Percentiles rank a stretch among this genome's conserved stretches.
Conservation (phyloP, 2,113 vertebrate genomes). For the Zingel zingel region DNA sequence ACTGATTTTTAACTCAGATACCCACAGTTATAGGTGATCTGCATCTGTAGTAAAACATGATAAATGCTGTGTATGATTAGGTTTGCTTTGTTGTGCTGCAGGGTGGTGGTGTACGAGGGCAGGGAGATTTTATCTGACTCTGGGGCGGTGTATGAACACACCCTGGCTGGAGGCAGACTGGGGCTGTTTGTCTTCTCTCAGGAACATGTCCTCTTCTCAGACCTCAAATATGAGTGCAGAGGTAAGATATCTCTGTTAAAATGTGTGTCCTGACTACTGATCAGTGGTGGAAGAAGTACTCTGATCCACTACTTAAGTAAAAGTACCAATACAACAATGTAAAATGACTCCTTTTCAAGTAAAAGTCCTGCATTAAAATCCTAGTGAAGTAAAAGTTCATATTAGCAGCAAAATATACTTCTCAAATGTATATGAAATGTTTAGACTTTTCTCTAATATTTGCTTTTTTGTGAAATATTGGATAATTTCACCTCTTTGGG, state of each 20-base stretch:
- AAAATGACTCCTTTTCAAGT: not conserved
- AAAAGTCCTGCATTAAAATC: not conserved
- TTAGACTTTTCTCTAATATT: not conserved
- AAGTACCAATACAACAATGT: not conserved
- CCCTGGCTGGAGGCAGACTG: conserved; percentile 92
- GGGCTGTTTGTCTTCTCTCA: conserved; percentile 98
- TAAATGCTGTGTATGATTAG: too few species aligned
- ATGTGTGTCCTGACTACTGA: not conserved
- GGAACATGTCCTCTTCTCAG: conserved; percentile 96
- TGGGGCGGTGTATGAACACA: conserved; percentile 94
- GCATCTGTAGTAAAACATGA: not conserved
- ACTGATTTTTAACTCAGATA: not conserved
- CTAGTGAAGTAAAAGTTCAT: not conserved
- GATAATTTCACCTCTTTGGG: not conserved
- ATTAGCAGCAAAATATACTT: not conserved
- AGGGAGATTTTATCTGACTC: conserved; percentile 95
- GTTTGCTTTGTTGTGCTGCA: conserved; percentile 59
- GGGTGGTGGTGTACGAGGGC: conserved; percentile 95
- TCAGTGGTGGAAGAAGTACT: not conserved
- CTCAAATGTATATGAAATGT: not conserved
- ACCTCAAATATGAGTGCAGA: conserved; percentile 97
- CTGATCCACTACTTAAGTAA: not conserved
- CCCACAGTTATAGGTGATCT: not conserved
- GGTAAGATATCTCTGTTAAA: conserved; percentile 82
- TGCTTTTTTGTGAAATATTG: not conserved